phyloP scores from a whole-genome alignment of 2,113 vertebrate genomes.

The Coreoperca whiteheadi region DNA sequence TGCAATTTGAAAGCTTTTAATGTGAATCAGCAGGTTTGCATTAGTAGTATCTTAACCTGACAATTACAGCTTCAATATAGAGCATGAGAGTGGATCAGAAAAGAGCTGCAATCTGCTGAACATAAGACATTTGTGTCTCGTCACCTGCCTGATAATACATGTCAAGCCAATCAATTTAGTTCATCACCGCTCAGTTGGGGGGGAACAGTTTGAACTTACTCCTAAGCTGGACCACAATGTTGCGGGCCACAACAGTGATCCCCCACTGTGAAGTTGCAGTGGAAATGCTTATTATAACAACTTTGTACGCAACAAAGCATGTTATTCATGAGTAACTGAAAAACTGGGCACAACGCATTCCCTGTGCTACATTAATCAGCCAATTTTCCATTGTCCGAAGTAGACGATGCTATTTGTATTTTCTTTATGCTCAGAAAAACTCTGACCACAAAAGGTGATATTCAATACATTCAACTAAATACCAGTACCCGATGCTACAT shows the following conservation, averaged over 20 bases:
- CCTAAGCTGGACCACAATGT: background rate
- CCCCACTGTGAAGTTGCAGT: background rate
- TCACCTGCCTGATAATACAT: background rate
- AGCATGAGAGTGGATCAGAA: background rate
- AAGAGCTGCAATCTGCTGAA: background rate
- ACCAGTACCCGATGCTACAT: background rate
- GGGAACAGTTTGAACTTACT: background rate
- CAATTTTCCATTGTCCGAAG: background rate
- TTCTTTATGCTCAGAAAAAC: conserved; percentile 13
- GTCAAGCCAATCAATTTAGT: background rate
- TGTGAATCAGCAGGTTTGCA: background rate
- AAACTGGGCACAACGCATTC: background rate
- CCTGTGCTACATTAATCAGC: background rate
- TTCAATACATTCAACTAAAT: background rate
- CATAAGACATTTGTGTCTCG: background rate
- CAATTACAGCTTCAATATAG: background rate
- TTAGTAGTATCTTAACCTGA: background rate
- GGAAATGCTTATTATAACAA: background rate
- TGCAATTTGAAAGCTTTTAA: conserved; percentile 9
- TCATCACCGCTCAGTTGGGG: background rate
- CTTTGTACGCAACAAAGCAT: background rate
- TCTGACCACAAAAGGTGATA: background rate
- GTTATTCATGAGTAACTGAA: background rate
- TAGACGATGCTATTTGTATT: background rate
- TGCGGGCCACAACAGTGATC: background rate